Evolutionary conservation across 92 coral and sea anemone species (phyloP).

Genomic region (Phenganax subtilis): DNA sequence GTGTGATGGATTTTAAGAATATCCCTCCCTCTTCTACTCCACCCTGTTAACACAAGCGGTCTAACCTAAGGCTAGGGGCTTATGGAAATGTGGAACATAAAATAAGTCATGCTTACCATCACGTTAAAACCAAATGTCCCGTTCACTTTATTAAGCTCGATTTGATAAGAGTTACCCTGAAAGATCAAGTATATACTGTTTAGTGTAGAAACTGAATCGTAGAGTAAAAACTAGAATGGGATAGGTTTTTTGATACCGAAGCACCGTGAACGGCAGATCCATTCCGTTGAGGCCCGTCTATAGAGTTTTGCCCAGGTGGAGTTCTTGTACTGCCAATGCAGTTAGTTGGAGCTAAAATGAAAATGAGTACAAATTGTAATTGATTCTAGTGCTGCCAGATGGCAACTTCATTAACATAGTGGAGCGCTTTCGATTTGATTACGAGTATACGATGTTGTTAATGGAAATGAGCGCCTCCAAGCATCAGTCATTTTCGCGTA

Average conservation of each 20-base stretch:
- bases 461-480: background rate
- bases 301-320: conserved; percentile 7
- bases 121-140: conserved; percentile 92
- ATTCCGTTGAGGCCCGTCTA: conserved; percentile 3
- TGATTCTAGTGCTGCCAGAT: background rate
- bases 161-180: conserved; percentile 84
- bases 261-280: conserved; percentile 27
- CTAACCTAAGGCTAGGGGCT: background rate
- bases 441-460: background rate
- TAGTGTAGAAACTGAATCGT: background rate
- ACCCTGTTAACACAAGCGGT: conserved; percentile 45
- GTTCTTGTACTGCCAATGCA: conserved; percentile 12
- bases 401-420: background rate
- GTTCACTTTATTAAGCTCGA: conserved; percentile 78
- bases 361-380: background rate
- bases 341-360: conserved; percentile 19
- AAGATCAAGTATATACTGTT: background rate
- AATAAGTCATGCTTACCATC: conserved; percentile 58
- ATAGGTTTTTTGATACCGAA: background rate
- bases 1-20: conserved; percentile 82
- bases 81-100: background rate
- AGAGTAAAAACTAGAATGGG: background rate
- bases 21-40: conserved; percentile 91
- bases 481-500: background rate
- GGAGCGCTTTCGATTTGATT: no score